These are phyloP conservation scores for Tragelaphus strepsiceros DNA, from an alignment of 2,113 vertebrate genomes.

Conservation along the genomic window DNA sequence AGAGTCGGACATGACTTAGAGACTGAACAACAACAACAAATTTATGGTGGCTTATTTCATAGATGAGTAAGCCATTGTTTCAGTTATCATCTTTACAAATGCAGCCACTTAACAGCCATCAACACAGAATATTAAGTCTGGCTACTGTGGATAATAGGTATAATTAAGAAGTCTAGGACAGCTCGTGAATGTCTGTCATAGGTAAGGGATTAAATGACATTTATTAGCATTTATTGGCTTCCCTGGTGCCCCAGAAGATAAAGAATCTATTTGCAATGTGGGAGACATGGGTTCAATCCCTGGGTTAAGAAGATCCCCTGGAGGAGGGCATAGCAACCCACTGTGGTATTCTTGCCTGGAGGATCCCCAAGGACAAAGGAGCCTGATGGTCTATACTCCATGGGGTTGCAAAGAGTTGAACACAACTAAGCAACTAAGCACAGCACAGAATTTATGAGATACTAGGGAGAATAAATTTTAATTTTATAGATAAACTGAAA, in stretches of 20 bases:
- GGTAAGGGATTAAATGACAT: background rate
- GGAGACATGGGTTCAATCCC: background rate
- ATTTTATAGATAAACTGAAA: background rate
- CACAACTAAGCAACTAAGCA: background rate
- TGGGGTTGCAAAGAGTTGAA: background rate
- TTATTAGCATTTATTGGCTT: background rate
- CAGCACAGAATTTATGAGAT: background rate
- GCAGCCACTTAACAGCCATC: rapidly evolving
- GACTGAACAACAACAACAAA: background rate
- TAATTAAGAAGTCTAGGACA: background rate
- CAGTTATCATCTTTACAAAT: background rate
- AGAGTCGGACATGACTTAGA: background rate
- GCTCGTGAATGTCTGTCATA: background rate
- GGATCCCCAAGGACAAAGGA: background rate
- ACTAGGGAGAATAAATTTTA: background rate
- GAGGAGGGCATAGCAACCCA: background rate
- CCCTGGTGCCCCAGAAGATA: background rate
- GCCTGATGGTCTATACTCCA: background rate
- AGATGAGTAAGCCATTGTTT: background rate
- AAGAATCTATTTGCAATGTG: background rate
- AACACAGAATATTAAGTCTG: background rate
- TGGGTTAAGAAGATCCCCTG: background rate
- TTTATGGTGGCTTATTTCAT: background rate
- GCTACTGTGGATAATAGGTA: background rate
- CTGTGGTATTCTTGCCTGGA: background rate